Base-by-base conservation (phyloP, 1,140 invertebrate species). In the Mizuhopecten yessoensis region DNA sequence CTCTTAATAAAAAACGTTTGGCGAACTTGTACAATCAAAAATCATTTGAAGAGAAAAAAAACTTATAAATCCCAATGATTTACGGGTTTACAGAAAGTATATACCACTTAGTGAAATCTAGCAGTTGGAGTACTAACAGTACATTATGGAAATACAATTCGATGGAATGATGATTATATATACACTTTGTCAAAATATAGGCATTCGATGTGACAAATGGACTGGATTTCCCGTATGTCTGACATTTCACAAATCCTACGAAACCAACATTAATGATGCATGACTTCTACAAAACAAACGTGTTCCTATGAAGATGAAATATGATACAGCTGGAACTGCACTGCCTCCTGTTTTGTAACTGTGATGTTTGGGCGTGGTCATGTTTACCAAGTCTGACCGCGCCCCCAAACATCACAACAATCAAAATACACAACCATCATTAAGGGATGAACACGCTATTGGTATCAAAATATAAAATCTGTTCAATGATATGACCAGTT, bases 381-480 rank as follows among this genome's bases (percentile, higher is more conserved):
- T 5, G 57, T n/a, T 75, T 75, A 75, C 57, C 57, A 75, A 3
- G 57, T 75, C 5, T 75, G 57, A n/a, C 57, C 57, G 29, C 57
- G n/a, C 57, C 57, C 57, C 57, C 29, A 23, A 0, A 29, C 57
- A 75, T 75, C 57, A 75, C n/a, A 75, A 75, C 57, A 75, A 5
- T 75, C 57, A 75, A 75, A 49, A 75, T 75, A 75, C 57, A 75
- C 57, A 75, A 75, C 57, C 57, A 75, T 75, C 15, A n/a, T 75
- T 75, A 75, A 75, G 29, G n/a, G 57, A n/a, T 75, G 57, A 75
- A 75, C 57, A 75, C 57, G 57, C 57, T 29, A 75, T 75, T 29
- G 57, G 57, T 75, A 75, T 75, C 57, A 75, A 75, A 75, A 75
- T 75, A 75, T 75, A 75, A 75, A 75, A 75, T 75, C 57, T 75